A percentile compares a stretch with the other conserved stretches of the same genome.
phyloP scores from a whole-genome alignment of 2,888 invertebrate genomes.

The Eretmocerus hayati region DNA sequence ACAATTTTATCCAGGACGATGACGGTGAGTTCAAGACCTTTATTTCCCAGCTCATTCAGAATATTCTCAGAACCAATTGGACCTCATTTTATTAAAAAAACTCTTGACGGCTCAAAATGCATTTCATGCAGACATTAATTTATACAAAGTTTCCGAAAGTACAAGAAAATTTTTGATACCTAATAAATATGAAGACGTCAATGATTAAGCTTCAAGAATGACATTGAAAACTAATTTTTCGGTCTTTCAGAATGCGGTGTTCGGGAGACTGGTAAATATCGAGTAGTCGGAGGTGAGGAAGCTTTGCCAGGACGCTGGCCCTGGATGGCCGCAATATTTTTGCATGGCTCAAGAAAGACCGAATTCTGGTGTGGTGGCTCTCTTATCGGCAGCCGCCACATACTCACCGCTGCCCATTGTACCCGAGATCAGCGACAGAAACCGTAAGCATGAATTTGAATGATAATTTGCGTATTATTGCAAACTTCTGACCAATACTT shows the following conservation, averaged over 20 bases:
- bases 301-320: slow-evolving; percentile 85
- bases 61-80: no score
- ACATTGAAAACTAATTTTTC: background rate
- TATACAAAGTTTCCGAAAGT: no score
- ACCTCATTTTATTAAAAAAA: no score
- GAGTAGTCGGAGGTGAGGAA: slow-evolving; percentile 87
- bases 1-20: slow-evolving; percentile 42
- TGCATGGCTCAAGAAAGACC: slow-evolving; percentile 74
- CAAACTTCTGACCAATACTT: no score
- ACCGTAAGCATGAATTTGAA: slow-evolving; percentile 64
- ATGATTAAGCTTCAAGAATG: no score
- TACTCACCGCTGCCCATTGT: slow-evolving; percentile 89
- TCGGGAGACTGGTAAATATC: slow-evolving; percentile 72
- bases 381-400: slow-evolving; percentile 70
- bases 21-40: no score
- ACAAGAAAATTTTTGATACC: no score
- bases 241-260: slow-evolving; percentile 67
- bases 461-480: no score
- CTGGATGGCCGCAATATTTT: slow-evolving; percentile 92
- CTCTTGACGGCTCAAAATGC: no score
- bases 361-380: slow-evolving; percentile 95
- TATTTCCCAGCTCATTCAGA: no score
- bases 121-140: no score
- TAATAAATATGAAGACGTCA: no score
- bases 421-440: slow-evolving; percentile 82